These are phyloP conservation scores for Dunckerocampus dactyliophorus DNA, from an alignment of 2,113 vertebrate genomes.

Conservation along the genomic window DNA sequence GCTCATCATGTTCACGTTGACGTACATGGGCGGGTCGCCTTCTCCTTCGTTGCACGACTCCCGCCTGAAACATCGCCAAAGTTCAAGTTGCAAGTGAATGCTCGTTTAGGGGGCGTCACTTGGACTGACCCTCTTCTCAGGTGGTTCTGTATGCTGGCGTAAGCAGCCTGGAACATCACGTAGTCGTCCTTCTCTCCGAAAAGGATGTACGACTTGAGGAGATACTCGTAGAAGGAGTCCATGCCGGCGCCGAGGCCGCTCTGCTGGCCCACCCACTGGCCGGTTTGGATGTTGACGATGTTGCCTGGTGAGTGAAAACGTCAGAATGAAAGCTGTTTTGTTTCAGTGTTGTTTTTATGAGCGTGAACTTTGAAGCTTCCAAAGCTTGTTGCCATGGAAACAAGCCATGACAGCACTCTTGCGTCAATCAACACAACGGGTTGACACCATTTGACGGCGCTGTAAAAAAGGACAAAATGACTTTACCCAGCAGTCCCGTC, in stretches of 20 bases:
- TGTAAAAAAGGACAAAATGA: constrained; percentile 2
- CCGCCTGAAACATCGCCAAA: constrained; percentile 66
- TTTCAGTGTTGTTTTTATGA: too few relatives aligned
- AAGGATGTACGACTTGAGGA: constrained; percentile 96
- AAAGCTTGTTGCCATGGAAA: too few relatives aligned
- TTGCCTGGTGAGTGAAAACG: constrained; percentile 76
- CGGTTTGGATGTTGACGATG: constrained; percentile 96
- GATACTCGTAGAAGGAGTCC: constrained; percentile 96
- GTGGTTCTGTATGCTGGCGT: constrained; percentile 90
- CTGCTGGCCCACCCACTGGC: constrained; percentile 94
- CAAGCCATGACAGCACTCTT: too few relatives aligned
- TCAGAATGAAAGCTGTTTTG: constrained; percentile 2
- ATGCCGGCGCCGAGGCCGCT: constrained; percentile 95
- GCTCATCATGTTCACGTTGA: constrained; percentile 97
- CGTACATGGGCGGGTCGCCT: constrained; percentile 93
- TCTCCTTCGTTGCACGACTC: constrained; percentile 96
- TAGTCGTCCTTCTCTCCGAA: constrained; percentile 95
- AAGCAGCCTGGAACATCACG: constrained; percentile 89
- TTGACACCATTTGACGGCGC: too few relatives aligned
- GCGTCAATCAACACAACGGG: too few relatives aligned
- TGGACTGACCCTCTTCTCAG: constrained; percentile 89
- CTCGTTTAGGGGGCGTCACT: background rate
- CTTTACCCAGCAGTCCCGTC: constrained; percentile 86
- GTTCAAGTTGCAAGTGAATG: background rate
- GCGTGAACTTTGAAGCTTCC: too few relatives aligned